Base-by-base conservation (phyloP, 2,113 vertebrate genomes). In the cat (Felis catus) region DNA sequence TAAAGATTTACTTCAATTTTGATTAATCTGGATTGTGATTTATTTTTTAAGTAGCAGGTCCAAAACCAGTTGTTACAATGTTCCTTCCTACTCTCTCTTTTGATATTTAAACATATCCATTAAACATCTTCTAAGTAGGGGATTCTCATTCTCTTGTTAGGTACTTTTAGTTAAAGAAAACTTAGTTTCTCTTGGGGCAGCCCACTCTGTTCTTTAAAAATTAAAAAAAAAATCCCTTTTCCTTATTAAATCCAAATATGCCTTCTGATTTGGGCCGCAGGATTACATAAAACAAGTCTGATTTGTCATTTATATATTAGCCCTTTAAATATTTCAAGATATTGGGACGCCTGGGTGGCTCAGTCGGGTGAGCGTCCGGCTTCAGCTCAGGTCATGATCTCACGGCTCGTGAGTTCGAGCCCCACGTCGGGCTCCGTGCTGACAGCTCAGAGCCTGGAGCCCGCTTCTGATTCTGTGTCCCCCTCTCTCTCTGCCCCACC, bases 21-120 rank as follows among this genome's bases (percentile, higher is more conserved):
- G 8, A 39, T 90, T 74, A 23, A 48, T 27, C 55, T 88, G 41
- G 53, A 11, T 53, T 86, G 5, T 66, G 18, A 66, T 58, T 84
- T 95, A 33, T 79, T 84, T 81, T 80, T 93, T 90, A 86, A 79
- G n/a, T 83, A 63, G 15, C 66, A 58, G 85, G n/a, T n/a, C 15
- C 39, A 79, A 65, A 89, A 61, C 78, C 13, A 93, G 31, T 85
- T 8, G 31, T 68, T 83, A 68, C 2, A 48, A 39, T 89, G 92
- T 68, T 15, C 9, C 39, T 45, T 88, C 7, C 14, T 63, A 13
- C 63, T 96, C 16, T 73, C 6, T 25, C n/a, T 91, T 84, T 45
- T 82, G 31, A 66, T 73, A 83, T 36, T 91, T 87, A n/a, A 87
- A 45, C 61, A 21, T 68, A 36, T 19, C 29, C 14, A 13, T 55